Percentiles rank a stretch among this genome's conserved stretches.
Evolutionary conservation across 2,113 vertebrate genomes (phyloP).

Genomic region (Nibea albiflora): DNA sequence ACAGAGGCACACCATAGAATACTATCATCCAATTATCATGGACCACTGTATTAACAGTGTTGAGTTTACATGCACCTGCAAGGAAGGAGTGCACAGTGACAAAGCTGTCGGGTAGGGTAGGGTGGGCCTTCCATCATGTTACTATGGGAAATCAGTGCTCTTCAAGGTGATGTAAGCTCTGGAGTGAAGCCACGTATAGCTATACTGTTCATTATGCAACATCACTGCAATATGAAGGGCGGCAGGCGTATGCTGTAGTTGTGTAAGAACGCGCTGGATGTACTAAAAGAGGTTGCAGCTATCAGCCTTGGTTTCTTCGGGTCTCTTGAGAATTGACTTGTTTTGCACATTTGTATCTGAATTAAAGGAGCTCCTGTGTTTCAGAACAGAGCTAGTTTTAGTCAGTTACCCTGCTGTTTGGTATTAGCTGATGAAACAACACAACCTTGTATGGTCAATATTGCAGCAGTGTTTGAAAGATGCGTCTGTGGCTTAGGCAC

Average conservation of each 20-base stretch:
- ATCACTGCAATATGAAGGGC: not conserved
- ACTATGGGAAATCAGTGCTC: not conserved
- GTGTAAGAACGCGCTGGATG: not conserved
- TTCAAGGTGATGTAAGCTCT: slow-evolving; percentile 19
- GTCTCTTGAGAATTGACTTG: not conserved
- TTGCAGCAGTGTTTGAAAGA: slow-evolving; percentile 68
- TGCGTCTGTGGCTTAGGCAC: slow-evolving; percentile 66
- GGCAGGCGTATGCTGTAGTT: not conserved
- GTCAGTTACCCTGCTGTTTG: slow-evolving; percentile 38
- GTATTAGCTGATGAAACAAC: slow-evolving; percentile 57
- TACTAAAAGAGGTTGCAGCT: not conserved
- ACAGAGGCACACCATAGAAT: slow-evolving; percentile 40
- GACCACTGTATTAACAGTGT: slow-evolving; percentile 38
- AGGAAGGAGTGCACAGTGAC: slow-evolving; percentile 1
- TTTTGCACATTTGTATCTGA: slow-evolving; percentile 17
- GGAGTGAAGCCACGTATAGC: not conserved
- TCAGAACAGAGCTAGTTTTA: slow-evolving; percentile 28
- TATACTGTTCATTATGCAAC: slow-evolving; percentile 1
- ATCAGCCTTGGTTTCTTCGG: not conserved
- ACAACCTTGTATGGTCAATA: slow-evolving; percentile 83
- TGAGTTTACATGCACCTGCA: slow-evolving; percentile 26
- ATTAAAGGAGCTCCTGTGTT: slow-evolving; percentile 19
- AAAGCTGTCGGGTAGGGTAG: slow-evolving; percentile 12
- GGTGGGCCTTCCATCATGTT: not conserved
- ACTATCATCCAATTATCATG: slow-evolving; percentile 65